A percentile compares a stretch with the other conserved stretches of the same genome.
Evolutionary conservation across 1,140 invertebrate genomes (phyloP).

Genomic region (Pogonomyrmex barbatus): DNA sequence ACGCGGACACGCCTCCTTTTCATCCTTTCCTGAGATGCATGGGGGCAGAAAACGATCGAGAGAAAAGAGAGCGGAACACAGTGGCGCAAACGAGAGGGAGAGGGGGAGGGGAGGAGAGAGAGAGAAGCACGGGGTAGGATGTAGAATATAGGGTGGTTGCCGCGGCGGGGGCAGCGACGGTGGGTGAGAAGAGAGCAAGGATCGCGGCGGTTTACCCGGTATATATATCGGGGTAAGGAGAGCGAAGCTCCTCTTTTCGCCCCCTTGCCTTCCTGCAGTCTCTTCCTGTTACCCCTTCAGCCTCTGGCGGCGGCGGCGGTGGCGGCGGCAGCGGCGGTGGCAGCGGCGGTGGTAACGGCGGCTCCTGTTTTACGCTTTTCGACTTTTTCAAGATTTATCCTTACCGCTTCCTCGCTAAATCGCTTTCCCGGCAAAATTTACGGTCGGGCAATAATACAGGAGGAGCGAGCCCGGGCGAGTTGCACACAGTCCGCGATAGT

Average conservation of each 20-base stretch:
- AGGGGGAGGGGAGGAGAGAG: conserved; percentile 42
- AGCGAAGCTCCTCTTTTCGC: conserved; percentile 24
- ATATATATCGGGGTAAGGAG: conserved; percentile 58
- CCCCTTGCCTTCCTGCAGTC: background rate
- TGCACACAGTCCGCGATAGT: conserved; percentile 34
- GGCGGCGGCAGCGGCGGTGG: conserved; percentile 8
- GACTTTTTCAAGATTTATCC: conserved; percentile 86
- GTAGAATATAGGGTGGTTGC: conserved; percentile 48
- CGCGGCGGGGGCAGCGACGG: conserved; percentile 60
- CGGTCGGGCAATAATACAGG: conserved; percentile 82
- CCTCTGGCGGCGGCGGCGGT: background rate
- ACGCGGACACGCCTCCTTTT: conserved; percentile 70
- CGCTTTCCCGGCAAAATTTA: conserved; percentile 86
- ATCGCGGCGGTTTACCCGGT: conserved; percentile 48
- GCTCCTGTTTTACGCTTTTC: conserved; percentile 85
- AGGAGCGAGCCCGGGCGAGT: conserved; percentile 50
- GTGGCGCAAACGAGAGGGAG: conserved; percentile 42
- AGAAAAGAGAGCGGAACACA: conserved; percentile 58
- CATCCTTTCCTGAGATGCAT: conserved; percentile 63
- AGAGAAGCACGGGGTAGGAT: conserved; percentile 38
- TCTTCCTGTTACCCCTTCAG: background rate
- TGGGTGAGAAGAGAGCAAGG: conserved; percentile 59
- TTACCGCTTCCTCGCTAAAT: conserved; percentile 85
- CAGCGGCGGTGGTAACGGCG: conserved; percentile 18
- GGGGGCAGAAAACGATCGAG: conserved; percentile 56